Evolutionary conservation across 2,888 invertebrate genomes (phyloP).

Genomic region (Drosophila recens): DNA sequence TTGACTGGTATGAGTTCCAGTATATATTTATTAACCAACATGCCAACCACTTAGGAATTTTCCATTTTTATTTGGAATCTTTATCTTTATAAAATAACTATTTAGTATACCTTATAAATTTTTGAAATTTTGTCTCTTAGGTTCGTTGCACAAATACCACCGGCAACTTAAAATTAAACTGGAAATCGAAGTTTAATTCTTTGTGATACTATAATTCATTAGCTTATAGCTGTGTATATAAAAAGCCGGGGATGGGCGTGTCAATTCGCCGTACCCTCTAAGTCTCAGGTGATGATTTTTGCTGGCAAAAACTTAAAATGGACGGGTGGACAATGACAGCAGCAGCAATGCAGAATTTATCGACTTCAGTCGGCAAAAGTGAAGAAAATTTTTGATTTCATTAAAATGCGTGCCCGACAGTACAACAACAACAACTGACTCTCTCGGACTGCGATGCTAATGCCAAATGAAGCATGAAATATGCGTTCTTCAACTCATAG

Average conservation of each 20-base stretch:
- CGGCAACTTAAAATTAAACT: background rate
- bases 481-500: constrained; percentile 44
- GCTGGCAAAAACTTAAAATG: constrained; percentile 28
- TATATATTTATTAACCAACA: too few relatives aligned
- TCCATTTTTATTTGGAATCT: too few relatives aligned
- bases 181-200: background rate
- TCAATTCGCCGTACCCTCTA: constrained; percentile 6
- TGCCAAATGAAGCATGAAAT: constrained; percentile 66
- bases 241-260: too few relatives aligned
- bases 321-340: constrained; percentile 2
- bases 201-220: too few relatives aligned
- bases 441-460: background rate
- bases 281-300: constrained; percentile 53
- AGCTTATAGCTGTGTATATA: constrained; percentile 4
- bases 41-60: too few relatives aligned
- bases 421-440: constrained; percentile 21
- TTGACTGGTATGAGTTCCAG: too few relatives aligned
- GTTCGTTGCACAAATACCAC: background rate
- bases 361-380: constrained; percentile 67
- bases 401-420: constrained; percentile 60
- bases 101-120: too few relatives aligned
- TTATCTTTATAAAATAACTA: too few relatives aligned
- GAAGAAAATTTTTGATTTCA: constrained; percentile 74
- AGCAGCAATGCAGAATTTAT: constrained; percentile 52
- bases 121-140: too few relatives aligned